Base-by-base conservation (phyloP, 2,888 invertebrate species). In the Catocala nupta region DNA sequence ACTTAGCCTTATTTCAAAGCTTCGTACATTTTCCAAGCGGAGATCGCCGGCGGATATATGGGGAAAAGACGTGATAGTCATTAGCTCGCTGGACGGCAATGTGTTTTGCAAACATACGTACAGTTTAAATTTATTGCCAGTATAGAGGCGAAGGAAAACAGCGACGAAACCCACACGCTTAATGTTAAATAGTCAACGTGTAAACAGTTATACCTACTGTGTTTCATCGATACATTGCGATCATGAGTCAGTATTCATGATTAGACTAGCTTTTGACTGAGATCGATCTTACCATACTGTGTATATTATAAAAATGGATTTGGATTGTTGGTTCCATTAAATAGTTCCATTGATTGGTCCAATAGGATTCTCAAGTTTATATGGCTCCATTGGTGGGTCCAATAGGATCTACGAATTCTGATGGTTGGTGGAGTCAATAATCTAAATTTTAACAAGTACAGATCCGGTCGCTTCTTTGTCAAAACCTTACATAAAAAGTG, bases 61-160 rank as follows among this genome's bases (percentile, higher is more conserved):
- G n/a, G 45, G 25, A 57, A 64, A 50, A 69, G 63, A 39, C 59
- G 55, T 60, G 58, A 59, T 52, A 60, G 62, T 75, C 56, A 63
- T 72, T 67, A 64, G 67, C 52, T 59, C 53, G 58, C 59, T 52
- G 42, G 52, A 52, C 44, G 43, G 59, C 50, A 56, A 57, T 64
- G 55, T 63, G 61, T 65, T 67, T 62, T 51, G 52, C 49, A 66
- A 68, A 67, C 55, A 65, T 49, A 59, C 53, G 11, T 51, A 43
- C 55, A 56, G 54, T 62, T 71, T 65, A 65, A 64, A 71, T 76
- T 76, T 71, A 73, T 65, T 61, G 36, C 63, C 39, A 58, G 13
- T 48, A 47, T 44, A 33, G 47, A 42, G 39, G 11, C 50, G 36
- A 45, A 12, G 56, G 61, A 64, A 59, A 65, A 53, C 51, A 67